phyloP scores from a whole-genome alignment of 1,140 invertebrate species.

The Chelonus insularis region DNA sequence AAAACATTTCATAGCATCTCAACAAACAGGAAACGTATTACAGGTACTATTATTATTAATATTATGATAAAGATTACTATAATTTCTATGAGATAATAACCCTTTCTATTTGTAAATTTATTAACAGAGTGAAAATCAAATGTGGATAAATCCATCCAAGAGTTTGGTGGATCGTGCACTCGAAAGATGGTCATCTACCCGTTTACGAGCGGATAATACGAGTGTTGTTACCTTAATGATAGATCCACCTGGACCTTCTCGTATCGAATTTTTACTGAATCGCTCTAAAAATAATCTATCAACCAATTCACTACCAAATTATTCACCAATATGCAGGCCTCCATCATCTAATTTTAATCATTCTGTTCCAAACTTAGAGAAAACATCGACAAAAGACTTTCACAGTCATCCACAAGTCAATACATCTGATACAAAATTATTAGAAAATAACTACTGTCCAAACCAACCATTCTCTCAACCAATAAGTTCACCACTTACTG shows the following conservation, averaged over 20 bases:
- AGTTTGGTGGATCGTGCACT: constrained; percentile 85
- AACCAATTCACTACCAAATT: constrained; percentile 18
- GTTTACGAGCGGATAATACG: constrained; percentile 92
- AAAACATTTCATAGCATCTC: constrained; percentile 60
- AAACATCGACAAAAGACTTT: too few relatives aligned
- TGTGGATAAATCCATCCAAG: constrained; percentile 89
- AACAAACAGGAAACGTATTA: constrained; percentile 56
- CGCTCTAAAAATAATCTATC: constrained; percentile 43
- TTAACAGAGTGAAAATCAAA: constrained; percentile 51
- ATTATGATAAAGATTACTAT: not conserved
- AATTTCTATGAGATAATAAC: too few relatives aligned
- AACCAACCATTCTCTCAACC: too few relatives aligned
- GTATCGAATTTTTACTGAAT: constrained; percentile 58
- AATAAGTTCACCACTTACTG: too few relatives aligned
- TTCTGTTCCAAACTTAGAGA: too few relatives aligned
- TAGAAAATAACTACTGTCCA: too few relatives aligned
- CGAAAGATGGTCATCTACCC: constrained; percentile 74
- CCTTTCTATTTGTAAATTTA: constrained; percentile 31
- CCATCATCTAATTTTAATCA: not conserved
- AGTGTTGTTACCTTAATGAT: constrained; percentile 91
- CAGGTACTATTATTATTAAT: constrained; percentile 16
- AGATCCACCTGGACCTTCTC: constrained; percentile 85
- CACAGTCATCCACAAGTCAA: too few relatives aligned
- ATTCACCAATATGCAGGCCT: not conserved
- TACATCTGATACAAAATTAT: too few relatives aligned